Percentiles rank a stretch among this genome's conserved stretches.
Evolutionary conservation across 1,140 invertebrate genomes (phyloP).

Genomic region (Drosophila orena): DNA sequence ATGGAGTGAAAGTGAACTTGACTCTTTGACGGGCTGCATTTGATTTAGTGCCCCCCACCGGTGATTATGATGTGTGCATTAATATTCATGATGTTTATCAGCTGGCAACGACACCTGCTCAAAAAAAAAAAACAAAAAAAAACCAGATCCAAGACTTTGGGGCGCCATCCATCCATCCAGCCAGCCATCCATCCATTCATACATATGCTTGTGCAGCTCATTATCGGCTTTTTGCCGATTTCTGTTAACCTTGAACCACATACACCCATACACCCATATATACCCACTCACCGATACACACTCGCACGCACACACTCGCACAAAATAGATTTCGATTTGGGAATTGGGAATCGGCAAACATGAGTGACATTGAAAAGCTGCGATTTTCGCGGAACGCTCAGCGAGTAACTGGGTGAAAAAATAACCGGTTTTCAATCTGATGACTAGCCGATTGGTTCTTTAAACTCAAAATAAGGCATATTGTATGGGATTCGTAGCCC

Average conservation of each 20-base stretch:
- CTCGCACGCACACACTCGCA: background rate
- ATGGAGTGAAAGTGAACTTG: constrained; percentile 81
- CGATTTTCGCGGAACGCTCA: constrained; percentile 16
- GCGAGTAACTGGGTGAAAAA: background rate
- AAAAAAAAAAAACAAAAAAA: constrained; percentile 17
- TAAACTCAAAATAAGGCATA: background rate
- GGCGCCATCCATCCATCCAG: background rate
- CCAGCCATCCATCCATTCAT: too few relatives aligned
- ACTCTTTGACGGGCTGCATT: constrained; percentile 58
- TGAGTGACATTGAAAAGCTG: constrained; percentile 42
- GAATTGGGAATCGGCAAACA: constrained; percentile 43
- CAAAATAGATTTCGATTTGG: constrained; percentile 27
- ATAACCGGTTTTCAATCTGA: constrained; percentile 26
- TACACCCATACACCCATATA: constrained; percentile 23
- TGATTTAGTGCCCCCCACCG: constrained; percentile 41
- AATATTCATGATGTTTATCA: constrained; percentile 78
- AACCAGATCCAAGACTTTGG: constrained; percentile 45
- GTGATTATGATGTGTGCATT: constrained; percentile 54
- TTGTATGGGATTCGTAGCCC: background rate
- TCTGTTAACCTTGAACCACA: constrained; percentile 77
- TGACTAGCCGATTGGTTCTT: background rate
- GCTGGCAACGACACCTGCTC: constrained; percentile 22
- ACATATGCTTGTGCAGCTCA: constrained; percentile 62
- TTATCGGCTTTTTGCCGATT: constrained; percentile 70
- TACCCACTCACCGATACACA: constrained; percentile 15